These are phyloP conservation scores for Sandelia bainsii DNA, from an alignment of 2,797 vertebrate genomes.

Conservation along the genomic window DNA sequence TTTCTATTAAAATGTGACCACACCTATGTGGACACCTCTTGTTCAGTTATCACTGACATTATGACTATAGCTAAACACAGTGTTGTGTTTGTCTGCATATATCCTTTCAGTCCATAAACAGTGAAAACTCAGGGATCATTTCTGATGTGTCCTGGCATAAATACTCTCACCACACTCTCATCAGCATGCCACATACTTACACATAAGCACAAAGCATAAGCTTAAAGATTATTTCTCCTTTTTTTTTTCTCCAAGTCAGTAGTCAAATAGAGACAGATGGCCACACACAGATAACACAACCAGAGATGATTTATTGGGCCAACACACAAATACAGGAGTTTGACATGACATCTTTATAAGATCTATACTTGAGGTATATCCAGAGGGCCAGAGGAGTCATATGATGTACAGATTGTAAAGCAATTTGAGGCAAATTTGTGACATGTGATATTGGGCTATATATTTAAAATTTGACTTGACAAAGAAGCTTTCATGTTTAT, in stretches of 20 bases:
- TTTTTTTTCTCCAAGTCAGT: neutral
- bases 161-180: conserved; percentile 11
- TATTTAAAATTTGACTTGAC: too few relatives aligned
- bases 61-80: conserved; percentile 2
- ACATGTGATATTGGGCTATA: neutral
- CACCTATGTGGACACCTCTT: neutral
- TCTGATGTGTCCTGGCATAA: conserved; percentile 4
- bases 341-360: neutral
- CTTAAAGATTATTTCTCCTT: neutral
- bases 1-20: neutral
- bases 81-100: conserved; percentile 19
- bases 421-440: neutral
- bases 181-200: neutral
- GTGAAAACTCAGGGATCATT: conserved; percentile 25
- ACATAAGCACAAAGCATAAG: conserved; percentile 8
- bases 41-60: conserved; percentile 4
- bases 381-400: too few relatives aligned
- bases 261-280: neutral
- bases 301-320: neutral
- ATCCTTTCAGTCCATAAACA: conserved; percentile 10
- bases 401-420: too few relatives aligned
- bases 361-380: neutral
- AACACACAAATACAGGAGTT: neutral
- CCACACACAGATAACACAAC: neutral
- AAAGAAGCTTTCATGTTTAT: conserved; percentile 32